Base-by-base conservation (phyloP, 2,113 vertebrate genomes). In the Chunga burmeisteri region DNA sequence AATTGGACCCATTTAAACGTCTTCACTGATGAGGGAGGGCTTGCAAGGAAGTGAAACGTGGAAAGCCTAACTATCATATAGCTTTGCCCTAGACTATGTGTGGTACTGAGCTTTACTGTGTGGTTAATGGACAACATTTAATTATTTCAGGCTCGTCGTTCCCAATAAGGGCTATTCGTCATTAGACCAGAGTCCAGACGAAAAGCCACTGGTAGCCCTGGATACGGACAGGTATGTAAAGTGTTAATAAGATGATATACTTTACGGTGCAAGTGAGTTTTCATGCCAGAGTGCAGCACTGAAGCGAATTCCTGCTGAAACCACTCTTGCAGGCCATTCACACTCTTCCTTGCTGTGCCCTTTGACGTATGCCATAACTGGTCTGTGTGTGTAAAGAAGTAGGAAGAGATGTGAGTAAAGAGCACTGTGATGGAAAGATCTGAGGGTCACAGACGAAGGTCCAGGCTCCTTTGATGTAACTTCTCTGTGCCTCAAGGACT, bases 81-180 rank as follows among this genome's bases (percentile, higher is more conserved):
- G 16, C 56, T 83, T 86, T 73, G 32, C 9, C 19, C 27, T 61
- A 16, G 10, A 5, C 34, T 56, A 0, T 81, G 47, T 47, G 25
- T 71, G 42, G 30, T 73, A 30, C 52, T 88, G 50, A 78, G 25
- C n/a, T 80, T 89, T 75, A 56, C 38, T 30, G 13, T 85, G 30
- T 84, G 34, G 29, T 52, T 97, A 96, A 98, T 13, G 2, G 62
- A 59, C 27, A 70, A 44, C 32, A 27, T 96, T 93, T 92, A 49
- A 86, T 86, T 94, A 23, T 97, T 95, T 70, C 97, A 99, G 99
- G 98, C 98, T 99, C 95, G 99, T 99, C 53, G 99, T 99, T 95
- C 99, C 99, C 49, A 99, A 99, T 96, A 99, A 99, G 98, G 99
- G 99, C 90, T 99, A 99, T 95, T 99, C 99, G 2, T 99, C 99